Conservation (phyloP, 2,797 vertebrate species). For the Euphonia xanthogaster region DNA sequence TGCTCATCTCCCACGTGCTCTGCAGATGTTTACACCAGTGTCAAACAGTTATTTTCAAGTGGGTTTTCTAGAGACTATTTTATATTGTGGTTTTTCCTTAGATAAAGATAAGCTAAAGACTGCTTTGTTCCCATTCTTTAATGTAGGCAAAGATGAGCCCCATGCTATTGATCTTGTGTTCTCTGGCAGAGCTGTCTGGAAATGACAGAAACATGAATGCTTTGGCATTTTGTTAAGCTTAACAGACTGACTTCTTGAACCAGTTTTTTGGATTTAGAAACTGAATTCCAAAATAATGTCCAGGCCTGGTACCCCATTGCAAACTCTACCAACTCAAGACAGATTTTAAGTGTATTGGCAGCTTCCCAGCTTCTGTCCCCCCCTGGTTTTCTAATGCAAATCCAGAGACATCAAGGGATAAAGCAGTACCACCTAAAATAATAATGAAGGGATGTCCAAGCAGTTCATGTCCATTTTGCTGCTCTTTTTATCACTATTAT, state of each 20-base stretch:
- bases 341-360: not conserved
- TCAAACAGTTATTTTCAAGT: not conserved
- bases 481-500: not conserved
- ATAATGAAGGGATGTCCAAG: not conserved
- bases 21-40: slow-evolving; percentile 21
- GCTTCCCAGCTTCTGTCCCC: not conserved
- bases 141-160: not conserved
- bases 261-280: not conserved
- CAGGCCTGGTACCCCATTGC: not conserved
- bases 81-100: not conserved
- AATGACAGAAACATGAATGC: not conserved
- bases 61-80: not conserved
- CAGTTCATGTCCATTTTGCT: not conserved
- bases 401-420: not conserved
- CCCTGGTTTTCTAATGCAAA: not conserved
- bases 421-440: not conserved
- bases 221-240: not conserved
- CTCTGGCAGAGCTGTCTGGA: not conserved
- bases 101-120: not conserved
- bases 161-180: not conserved
- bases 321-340: not conserved
- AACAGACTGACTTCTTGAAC: not conserved
- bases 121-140: slow-evolving; percentile 29
- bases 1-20: not conserved
- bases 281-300: not conserved